Base-by-base conservation (phyloP, 2,888 invertebrate genomes). In the Epistrophella euchroma region DNA sequence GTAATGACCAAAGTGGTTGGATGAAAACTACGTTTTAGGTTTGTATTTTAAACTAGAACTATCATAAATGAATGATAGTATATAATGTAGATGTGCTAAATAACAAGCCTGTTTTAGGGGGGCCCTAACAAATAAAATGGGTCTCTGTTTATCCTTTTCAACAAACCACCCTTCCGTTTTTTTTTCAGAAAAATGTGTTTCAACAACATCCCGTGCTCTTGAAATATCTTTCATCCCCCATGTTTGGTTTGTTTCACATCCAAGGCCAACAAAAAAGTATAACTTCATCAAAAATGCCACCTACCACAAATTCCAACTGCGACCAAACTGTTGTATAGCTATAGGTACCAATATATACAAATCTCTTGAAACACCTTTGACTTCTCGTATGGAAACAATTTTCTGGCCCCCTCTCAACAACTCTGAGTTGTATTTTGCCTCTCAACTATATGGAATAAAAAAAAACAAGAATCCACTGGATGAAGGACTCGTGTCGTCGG, bases 301-400 rank as follows among this genome's bases (percentile, higher is more conserved):
- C 47, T 40, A 66, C 56, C 47, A 68, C 43, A 68, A 72, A 73
- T 66, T 56, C 60, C 45, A 10, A 43, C 71, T 37, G 52, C 64
- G 62, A 72, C 68, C 72, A 68, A 52, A 43, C 47, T 37, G 19
- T 22, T 37, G 19, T 22, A 43, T 40, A 68, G 74, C 74, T 71
- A 66, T 25, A 76, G n/a, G n/a, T n/a, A n/a, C n/a, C n/a, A 75
- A 75, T 72, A 52, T 72, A 80, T 37, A 71, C 40, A 80, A 80
- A 75, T 74, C 75, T 52, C 52, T 75, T 17, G 58, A 80, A 84
- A 75, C 84, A 85, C 80, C 66, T 85, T 85, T 85, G 75, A 85
- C 84, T 80, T 58, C 9, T 75, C 80, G 35, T 84, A 79, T 71
- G 83, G 79, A 85, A 76, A 70, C 70, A 79, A 78, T 70, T 72